Evolutionary conservation across 2,888 invertebrate species (phyloP).

Genomic region (Phytoseiulus persimilis): DNA sequence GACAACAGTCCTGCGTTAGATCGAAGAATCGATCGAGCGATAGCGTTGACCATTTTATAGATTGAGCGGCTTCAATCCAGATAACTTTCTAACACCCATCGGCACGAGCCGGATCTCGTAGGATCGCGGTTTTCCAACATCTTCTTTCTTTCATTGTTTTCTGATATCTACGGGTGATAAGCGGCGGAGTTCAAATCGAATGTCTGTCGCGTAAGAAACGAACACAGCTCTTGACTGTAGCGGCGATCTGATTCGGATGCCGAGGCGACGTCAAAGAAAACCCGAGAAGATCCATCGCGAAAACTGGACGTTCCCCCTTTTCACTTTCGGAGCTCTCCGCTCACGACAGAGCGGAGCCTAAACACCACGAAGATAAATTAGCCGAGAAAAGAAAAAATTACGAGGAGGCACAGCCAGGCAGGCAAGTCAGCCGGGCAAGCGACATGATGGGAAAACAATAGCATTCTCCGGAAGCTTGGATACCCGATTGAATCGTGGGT

Average conservation of each 20-base stretch:
- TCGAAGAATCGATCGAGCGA: background rate
- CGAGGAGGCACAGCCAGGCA: background rate
- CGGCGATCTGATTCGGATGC: background rate
- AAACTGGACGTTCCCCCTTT: background rate
- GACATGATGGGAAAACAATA: background rate
- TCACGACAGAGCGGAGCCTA: background rate
- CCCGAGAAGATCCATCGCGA: background rate
- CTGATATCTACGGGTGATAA: background rate
- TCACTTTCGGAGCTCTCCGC: background rate
- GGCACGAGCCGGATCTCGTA: background rate
- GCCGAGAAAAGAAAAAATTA: background rate
- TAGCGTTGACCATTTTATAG: background rate
- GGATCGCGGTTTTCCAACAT: background rate
- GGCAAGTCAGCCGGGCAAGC: background rate
- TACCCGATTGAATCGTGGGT: background rate
- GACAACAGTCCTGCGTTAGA: background rate
- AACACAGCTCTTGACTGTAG: background rate
- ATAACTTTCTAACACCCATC: background rate
- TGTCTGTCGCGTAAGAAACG: background rate
- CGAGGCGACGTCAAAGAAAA: background rate
- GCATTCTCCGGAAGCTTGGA: background rate
- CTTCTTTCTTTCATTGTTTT: background rate
- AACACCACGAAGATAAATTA: background rate
- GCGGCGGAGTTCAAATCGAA: background rate
- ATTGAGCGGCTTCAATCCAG: background rate